phyloP scores from a whole-genome alignment of 2,797 vertebrate genomes.

The Serranus cabrilla region DNA sequence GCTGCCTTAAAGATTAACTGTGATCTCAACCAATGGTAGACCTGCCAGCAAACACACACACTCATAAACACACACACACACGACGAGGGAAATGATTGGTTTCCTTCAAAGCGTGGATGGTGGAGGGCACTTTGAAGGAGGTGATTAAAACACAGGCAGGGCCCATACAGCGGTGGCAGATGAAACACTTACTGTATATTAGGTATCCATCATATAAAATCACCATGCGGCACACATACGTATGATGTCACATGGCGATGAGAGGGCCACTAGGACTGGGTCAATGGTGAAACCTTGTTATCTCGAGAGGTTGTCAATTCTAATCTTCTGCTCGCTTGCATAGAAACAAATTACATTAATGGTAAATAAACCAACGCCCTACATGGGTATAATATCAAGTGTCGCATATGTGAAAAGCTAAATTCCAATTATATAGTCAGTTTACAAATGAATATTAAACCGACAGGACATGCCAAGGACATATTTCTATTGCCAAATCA shows the following conservation, averaged over 20 bases:
- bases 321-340: slow-evolving; percentile 10
- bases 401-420: not conserved
- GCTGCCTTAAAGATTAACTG: slow-evolving; percentile 62
- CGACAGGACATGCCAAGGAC: not conserved
- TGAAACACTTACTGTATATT: slow-evolving; percentile 64
- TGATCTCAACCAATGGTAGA: slow-evolving; percentile 39
- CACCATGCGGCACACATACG: slow-evolving; percentile 55
- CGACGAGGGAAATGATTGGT: slow-evolving; percentile 56
- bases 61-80: slow-evolving; percentile 44
- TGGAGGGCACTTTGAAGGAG: slow-evolving; percentile 69
- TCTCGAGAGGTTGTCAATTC: slow-evolving; percentile 39
- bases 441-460: slow-evolving; percentile 13
- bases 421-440: slow-evolving; percentile 21
- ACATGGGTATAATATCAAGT: not conserved
- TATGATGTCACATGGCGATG: slow-evolving; percentile 65
- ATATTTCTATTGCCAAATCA: not conserved
- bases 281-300: slow-evolving; percentile 58
- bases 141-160: slow-evolving; percentile 68
- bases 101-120: slow-evolving; percentile 61
- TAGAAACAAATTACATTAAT: slow-evolving; percentile 23
- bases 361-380: slow-evolving; percentile 18
- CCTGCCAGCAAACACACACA: slow-evolving; percentile 38
- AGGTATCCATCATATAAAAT: slow-evolving; percentile 66
- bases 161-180: slow-evolving; percentile 44
- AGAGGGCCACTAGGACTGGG: slow-evolving; percentile 73